Evolutionary conservation across 2,888 invertebrate genomes (phyloP).

Genomic region (Litoditis marina): DNA sequence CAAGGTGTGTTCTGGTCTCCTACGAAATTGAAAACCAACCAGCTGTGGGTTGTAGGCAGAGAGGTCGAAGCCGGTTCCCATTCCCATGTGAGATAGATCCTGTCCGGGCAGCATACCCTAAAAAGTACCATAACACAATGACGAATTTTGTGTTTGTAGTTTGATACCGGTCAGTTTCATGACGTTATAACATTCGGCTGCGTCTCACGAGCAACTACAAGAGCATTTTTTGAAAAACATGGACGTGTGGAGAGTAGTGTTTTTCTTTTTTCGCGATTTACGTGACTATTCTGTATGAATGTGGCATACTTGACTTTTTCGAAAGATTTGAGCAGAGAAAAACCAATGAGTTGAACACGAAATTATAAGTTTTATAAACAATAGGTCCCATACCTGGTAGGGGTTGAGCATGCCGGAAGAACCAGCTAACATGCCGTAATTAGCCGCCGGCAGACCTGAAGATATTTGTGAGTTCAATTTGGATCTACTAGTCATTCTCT

Average conservation of each 20-base stretch:
- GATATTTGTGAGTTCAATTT: too few relatives aligned
- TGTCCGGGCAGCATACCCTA: slow-evolving; percentile 42
- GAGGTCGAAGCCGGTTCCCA: slow-evolving; percentile 39
- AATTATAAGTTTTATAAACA: too few relatives aligned
- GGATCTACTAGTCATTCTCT: too few relatives aligned
- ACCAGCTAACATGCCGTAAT: slow-evolving; percentile 22
- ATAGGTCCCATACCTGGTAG: slow-evolving; percentile 2
- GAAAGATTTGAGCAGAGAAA: too few relatives aligned
- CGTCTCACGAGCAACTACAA: too few relatives aligned
- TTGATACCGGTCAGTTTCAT: slow-evolving; percentile 26
- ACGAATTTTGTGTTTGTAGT: slow-evolving; percentile 2
- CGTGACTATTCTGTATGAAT: too few relatives aligned
- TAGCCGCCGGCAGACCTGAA: slow-evolving; percentile 15
- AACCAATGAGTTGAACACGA: too few relatives aligned
- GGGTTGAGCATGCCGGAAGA: slow-evolving; percentile 14
- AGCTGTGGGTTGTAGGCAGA: slow-evolving; percentile 46
- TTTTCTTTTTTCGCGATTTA: too few relatives aligned
- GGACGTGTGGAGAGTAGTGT: too few relatives aligned
- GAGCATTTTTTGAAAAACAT: too few relatives aligned
- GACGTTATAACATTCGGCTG: slow-evolving; percentile 36
- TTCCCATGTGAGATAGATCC: slow-evolving; percentile 38
- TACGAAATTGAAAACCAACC: slow-evolving; percentile 23
- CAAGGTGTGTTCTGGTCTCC: too few relatives aligned
- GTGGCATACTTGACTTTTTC: too few relatives aligned
- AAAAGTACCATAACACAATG: slow-evolving; percentile 44